phyloP scores from a whole-genome alignment of 1,140 invertebrate species.

The Anoplophora glabripennis region DNA sequence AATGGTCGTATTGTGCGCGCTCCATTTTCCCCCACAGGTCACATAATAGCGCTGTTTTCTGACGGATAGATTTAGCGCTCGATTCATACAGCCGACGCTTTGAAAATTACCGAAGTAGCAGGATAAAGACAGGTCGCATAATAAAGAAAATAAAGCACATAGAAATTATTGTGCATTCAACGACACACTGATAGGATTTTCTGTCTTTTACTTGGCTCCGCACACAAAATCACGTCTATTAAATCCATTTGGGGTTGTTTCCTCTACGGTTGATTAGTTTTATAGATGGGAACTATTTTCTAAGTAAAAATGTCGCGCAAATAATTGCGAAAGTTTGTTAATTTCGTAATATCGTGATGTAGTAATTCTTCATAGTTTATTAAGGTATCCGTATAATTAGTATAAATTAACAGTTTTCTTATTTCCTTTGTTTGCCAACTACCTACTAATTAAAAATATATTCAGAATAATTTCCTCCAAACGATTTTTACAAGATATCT shows the following conservation, averaged over 20 bases:
- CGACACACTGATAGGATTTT: conserved; percentile 17
- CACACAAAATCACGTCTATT: conserved; percentile 11
- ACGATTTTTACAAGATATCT: too few relatives aligned
- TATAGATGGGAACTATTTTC: too few relatives aligned
- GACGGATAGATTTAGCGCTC: conserved; percentile 38
- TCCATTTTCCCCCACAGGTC: conserved; percentile 25
- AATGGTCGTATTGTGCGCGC: background rate
- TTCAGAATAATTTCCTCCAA: too few relatives aligned
- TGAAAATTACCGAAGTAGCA: conserved; percentile 40
- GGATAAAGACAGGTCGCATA: conserved; percentile 27
- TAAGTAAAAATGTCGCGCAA: too few relatives aligned
- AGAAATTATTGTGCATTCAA: conserved; percentile 21
- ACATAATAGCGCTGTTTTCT: conserved; percentile 43
- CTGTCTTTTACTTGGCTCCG: conserved; percentile 2
- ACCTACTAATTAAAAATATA: too few relatives aligned
- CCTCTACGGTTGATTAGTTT: too few relatives aligned
- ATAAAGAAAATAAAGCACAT: conserved; percentile 23
- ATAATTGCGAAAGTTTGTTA: too few relatives aligned
- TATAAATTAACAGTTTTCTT: too few relatives aligned
- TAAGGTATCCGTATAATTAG: too few relatives aligned
- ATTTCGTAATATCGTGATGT: too few relatives aligned
- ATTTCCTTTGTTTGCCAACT: too few relatives aligned
- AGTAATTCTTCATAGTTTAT: too few relatives aligned
- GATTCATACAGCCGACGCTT: conserved; percentile 33
- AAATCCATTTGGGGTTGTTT: conserved; percentile 14